Conservation (phyloP, 1,140 invertebrate genomes). For the Drosophila carrolli region DNA sequence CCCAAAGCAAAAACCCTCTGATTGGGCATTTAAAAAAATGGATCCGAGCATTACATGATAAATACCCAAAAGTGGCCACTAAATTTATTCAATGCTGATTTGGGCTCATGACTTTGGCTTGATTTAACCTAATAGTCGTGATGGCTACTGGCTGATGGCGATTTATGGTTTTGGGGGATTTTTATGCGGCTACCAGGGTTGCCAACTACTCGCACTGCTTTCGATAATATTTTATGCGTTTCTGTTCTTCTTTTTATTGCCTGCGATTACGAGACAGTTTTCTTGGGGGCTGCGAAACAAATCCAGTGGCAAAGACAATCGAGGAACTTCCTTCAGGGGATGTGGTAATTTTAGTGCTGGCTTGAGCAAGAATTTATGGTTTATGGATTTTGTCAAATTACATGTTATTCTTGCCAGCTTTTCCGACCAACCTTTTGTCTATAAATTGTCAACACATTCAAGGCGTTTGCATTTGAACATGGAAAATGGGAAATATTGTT, state of each 20-base stretch:
- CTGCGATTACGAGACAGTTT: constrained; percentile 62
- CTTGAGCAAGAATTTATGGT: constrained; percentile 71
- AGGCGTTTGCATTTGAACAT: constrained; percentile 29
- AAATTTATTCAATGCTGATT: constrained; percentile 49
- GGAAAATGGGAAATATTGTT: constrained; percentile 15
- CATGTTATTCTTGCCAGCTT: constrained; percentile 36
- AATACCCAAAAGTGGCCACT: constrained; percentile 56
- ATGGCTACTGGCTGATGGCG: constrained; percentile 57
- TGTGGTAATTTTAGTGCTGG: constrained; percentile 60
- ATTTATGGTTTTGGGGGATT: constrained; percentile 69
- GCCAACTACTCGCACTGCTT: constrained; percentile 52
- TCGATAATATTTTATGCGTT: constrained; percentile 78
- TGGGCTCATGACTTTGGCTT: constrained; percentile 30
- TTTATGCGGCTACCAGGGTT: constrained; percentile 53
- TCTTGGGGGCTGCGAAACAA: constrained; percentile 31
- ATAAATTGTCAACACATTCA: constrained; percentile 77
- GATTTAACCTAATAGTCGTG: constrained; percentile 64
- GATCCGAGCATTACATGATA: constrained; percentile 41
- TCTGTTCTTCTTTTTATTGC: constrained; percentile 65
- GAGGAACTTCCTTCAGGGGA: not conserved
- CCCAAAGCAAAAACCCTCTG: constrained; percentile 18
- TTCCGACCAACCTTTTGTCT: constrained; percentile 66
- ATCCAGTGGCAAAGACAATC: constrained; percentile 63
- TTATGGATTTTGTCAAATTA: constrained; percentile 82
- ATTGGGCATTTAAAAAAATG: constrained; percentile 39